A percentile compares a stretch with the other conserved stretches of the same genome.
Evolutionary conservation across 2,888 invertebrate species (phyloP).

Genomic region (Entomobrya proxima): DNA sequence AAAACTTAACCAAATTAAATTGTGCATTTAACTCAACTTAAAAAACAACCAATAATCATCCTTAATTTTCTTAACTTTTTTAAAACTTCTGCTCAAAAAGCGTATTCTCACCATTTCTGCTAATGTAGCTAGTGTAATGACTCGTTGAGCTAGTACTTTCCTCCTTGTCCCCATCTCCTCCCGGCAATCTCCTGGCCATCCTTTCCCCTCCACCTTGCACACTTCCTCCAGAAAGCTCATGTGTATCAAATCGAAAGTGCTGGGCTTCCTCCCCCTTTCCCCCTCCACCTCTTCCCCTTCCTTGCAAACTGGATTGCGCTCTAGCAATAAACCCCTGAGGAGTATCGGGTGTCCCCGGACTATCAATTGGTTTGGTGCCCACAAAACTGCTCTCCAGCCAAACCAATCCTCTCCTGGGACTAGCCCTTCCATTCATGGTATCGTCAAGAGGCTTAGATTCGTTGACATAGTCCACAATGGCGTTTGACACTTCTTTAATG

Average conservation of each 20-base stretch:
- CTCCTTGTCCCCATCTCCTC: slow-evolving; percentile 45
- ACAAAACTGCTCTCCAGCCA: slow-evolving; percentile 96
- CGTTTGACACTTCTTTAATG: slow-evolving; percentile 94
- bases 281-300: slow-evolving; percentile 64
- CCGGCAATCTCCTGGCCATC: too few species aligned
- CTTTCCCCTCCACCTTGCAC: too few species aligned
- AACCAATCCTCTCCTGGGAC: slow-evolving; percentile 80
- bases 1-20: too few species aligned
- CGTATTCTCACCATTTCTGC: slow-evolving; percentile 73
- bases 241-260: slow-evolving; percentile 8
- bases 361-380: slow-evolving; percentile 84
- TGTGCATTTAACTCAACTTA: too few species aligned
- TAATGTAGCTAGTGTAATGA: slow-evolving; percentile 67
- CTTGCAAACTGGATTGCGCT: too few species aligned
- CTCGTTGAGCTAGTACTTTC: slow-evolving; percentile 54
- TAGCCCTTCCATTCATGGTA: slow-evolving; percentile 78
- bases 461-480: slow-evolving; percentile 92
- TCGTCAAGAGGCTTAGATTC: slow-evolving; percentile 76
- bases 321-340: slow-evolving; percentile 75
- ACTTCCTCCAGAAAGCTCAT: slow-evolving; percentile 30
- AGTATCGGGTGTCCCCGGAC: slow-evolving; percentile 87
- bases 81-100: neutral
- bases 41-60: too few species aligned
- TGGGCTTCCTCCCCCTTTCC: slow-evolving; percentile 49
- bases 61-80: neutral